Base-by-base conservation (phyloP, 2,113 vertebrate genomes). In the Myotis davidii region DNA sequence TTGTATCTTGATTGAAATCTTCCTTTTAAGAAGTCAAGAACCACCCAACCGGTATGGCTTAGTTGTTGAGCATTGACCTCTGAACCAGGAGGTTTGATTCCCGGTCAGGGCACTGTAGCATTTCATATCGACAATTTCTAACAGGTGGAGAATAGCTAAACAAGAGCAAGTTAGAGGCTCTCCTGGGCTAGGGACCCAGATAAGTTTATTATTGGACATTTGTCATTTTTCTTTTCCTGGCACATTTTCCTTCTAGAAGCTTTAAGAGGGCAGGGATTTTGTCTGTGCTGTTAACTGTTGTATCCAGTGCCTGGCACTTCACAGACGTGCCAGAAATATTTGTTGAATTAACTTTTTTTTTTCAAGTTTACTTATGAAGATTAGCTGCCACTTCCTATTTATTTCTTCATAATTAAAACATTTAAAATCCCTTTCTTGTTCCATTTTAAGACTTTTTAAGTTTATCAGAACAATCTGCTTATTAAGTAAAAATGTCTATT, bases 371-470 rank as follows among this genome's bases (percentile, higher is more conserved):
- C 54, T 91, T 70, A 65, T 10, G 32, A 90, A 88, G 21, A 92
- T 42, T 48, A 85, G 52, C 34, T 77, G 25, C 29, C 65, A 56
- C 69, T 94, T 59, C 11, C 56, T 37, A 59, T 81, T 61, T 27
- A 23, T 11, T 6, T n/a, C 52, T 90, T 88, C 8, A 56, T 56
- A 50, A 88, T 87, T 34, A 93, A 85, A 91, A 50, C 54, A 86
- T 50, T 91, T 87, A 25, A 89, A 96, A 79, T 90, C 10, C 45
- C 85, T 95, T 70, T 85, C 61, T 29, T 65, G 34, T 61, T 77
- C 4, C 37, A 84, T 81, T 92, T 95, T 23, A 74, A 39, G 17
- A 88, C 39, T 54, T 87, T 65, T 84, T 42, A 85, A 85, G 23
- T 50, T 77, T 83, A 93, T 69, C 45, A 88, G 65, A 59, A 39